These are phyloP conservation scores for Gallinago paraguaiae DNA, from an alignment of 2,113 vertebrate species.

Conservation along the genomic window DNA sequence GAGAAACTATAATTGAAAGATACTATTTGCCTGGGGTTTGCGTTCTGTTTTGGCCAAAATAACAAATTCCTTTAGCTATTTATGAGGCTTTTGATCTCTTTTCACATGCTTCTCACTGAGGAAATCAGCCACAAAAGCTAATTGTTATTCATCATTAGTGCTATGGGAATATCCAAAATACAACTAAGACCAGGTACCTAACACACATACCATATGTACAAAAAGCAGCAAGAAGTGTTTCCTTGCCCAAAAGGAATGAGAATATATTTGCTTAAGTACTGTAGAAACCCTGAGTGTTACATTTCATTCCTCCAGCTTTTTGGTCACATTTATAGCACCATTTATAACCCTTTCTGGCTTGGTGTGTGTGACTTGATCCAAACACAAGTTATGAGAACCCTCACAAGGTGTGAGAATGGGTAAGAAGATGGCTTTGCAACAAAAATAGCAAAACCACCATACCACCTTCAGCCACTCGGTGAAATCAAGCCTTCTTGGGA, in stretches of 20 bases:
- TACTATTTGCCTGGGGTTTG: conserved; percentile 12
- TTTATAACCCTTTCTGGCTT: neutral
- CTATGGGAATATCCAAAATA: neutral
- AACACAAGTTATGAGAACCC: neutral
- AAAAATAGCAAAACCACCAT: neutral
- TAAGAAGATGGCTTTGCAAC: neutral
- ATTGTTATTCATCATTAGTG: neutral
- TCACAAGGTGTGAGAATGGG: neutral
- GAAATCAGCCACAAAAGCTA: neutral
- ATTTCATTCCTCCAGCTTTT: neutral
- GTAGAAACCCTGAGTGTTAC: neutral
- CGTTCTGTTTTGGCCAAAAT: neutral
- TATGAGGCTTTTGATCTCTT: neutral
- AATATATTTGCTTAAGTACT: neutral
- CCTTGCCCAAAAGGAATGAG: neutral
- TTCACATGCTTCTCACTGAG: neutral
- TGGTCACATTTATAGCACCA: neutral
- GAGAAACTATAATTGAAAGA: neutral
- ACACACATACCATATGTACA: neutral
- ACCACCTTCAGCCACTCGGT: neutral
- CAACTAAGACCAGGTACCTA: neutral
- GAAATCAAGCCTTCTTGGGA: neutral
- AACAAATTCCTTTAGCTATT: neutral
- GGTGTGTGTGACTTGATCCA: neutral
- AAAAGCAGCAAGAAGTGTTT: neutral